Evolutionary conservation across 1,140 invertebrate species (phyloP).

Genomic region (Bombus waltoni): DNA sequence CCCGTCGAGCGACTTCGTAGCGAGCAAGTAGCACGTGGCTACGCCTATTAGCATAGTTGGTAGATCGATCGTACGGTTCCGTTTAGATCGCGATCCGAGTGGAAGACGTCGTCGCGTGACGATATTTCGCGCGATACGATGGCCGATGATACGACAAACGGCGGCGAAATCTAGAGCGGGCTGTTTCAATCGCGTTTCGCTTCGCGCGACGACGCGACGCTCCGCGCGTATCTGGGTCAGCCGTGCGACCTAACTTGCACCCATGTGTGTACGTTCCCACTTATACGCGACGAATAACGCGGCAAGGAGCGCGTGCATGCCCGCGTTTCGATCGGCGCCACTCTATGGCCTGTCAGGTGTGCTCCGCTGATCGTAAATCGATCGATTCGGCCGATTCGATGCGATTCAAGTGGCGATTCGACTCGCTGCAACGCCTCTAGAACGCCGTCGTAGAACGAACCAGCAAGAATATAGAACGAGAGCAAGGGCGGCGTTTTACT

Average conservation of each 20-base stretch:
- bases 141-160: neutral
- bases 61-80: neutral
- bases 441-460: neutral
- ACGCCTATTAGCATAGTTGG: neutral
- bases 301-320: neutral
- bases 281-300: conserved; percentile 5
- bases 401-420: neutral
- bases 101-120: neutral
- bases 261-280: neutral
- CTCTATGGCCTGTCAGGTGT: neutral
- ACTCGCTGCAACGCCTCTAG: neutral
- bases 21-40: neutral
- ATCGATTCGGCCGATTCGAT: neutral
- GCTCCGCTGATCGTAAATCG: neutral
- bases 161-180: neutral
- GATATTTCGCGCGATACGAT: conserved; percentile 1
- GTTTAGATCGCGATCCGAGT: neutral
- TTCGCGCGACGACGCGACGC: conserved; percentile 1
- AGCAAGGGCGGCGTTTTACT: too few species aligned
- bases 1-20: neutral
- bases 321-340: conserved; percentile 2
- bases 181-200: neutral
- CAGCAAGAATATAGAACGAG: too few species aligned
- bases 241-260: neutral
- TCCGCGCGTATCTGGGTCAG: neutral